Percentiles rank a stretch among this genome's conserved stretches.
Evolutionary conservation across 2,888 invertebrate genomes (phyloP).

Genomic region (Anarsia innoxiella): DNA sequence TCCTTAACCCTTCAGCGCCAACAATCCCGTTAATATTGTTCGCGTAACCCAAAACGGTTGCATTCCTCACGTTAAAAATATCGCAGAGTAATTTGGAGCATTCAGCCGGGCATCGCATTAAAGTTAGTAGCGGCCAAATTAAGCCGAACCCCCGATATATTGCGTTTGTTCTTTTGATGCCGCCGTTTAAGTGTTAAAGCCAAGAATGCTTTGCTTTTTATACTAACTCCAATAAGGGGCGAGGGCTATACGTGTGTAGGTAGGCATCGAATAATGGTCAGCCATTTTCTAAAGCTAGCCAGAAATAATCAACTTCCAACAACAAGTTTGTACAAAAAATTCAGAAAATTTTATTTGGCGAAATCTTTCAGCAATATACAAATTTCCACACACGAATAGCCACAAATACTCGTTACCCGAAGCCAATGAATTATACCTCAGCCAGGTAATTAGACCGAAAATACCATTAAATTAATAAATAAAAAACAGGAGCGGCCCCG

Average conservation of each 20-base stretch:
- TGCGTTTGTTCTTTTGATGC: constrained; percentile 75
- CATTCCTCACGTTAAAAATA: constrained; percentile 73
- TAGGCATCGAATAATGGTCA: constrained; percentile 9
- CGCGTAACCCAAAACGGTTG: constrained; percentile 62
- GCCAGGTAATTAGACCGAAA: constrained; percentile 74
- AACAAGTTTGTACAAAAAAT: too few species aligned
- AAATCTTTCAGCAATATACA: constrained; percentile 21
- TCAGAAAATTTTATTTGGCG: not conserved
- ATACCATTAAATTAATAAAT: constrained; percentile 76
- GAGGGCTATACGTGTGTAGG: constrained; percentile 31
- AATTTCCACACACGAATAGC: constrained; percentile 42
- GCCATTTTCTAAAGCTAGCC: too few species aligned
- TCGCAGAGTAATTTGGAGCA: constrained; percentile 70
- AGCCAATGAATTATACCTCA: constrained; percentile 72
- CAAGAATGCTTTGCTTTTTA: constrained; percentile 76
- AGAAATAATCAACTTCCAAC: too few species aligned
- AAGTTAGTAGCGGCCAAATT: constrained; percentile 68
- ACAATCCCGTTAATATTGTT: constrained; percentile 58
- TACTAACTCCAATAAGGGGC: constrained; percentile 55
- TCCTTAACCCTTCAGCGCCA: constrained; percentile 41
- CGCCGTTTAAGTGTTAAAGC: constrained; percentile 70
- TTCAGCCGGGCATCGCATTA: constrained; percentile 63
- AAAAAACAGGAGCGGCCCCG: constrained; percentile 68
- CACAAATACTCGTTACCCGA: constrained; percentile 55
- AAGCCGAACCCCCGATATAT: constrained; percentile 71